Percentiles rank a stretch among this genome's conserved stretches.
Evolutionary conservation across 2,888 invertebrate species (phyloP).

Genomic region (Coenonympha arcania): DNA sequence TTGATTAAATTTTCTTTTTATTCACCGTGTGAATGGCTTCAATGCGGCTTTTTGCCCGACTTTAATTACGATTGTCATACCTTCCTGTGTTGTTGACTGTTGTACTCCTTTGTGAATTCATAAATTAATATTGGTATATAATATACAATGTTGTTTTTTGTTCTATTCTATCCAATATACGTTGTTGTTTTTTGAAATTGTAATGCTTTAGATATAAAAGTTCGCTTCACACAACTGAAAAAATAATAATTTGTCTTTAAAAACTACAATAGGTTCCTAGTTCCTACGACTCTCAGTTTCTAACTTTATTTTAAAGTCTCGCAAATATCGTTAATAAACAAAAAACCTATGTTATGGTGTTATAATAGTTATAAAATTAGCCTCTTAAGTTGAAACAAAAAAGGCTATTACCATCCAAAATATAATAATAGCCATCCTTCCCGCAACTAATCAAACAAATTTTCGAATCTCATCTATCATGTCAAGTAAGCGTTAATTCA

Average conservation of each 20-base stretch:
- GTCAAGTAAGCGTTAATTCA: slow-evolving; percentile 48
- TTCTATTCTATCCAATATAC: too few species aligned
- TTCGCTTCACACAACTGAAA: too few species aligned
- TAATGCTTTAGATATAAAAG: too few species aligned
- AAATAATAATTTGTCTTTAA: too few species aligned
- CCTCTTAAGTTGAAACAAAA: slow-evolving; percentile 29
- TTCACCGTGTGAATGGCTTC: slow-evolving; percentile 31
- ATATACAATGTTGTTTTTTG: too few species aligned
- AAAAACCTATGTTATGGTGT: slow-evolving; percentile 1
- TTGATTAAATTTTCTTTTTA: slow-evolving; percentile 40
- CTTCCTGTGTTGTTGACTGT: not conserved
- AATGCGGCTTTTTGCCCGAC: slow-evolving; percentile 18
- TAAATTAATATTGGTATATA: not conserved
- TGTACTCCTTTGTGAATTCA: not conserved
- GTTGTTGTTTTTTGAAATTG: too few species aligned
- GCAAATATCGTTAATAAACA: slow-evolving; percentile 10
- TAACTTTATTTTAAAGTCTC: slow-evolving; percentile 4
- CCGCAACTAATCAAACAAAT: slow-evolving; percentile 63
- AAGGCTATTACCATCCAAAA: slow-evolving; percentile 40
- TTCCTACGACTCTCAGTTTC: too few species aligned
- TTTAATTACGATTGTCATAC: slow-evolving; percentile 12
- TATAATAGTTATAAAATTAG: slow-evolving; percentile 6
- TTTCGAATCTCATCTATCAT: slow-evolving; percentile 62
- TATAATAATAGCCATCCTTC: slow-evolving; percentile 43
- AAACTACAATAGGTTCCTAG: too few species aligned